Evolutionary conservation across 2,113 vertebrate species (phyloP), one percentile per base, ranked within the genome.

Genomic region (Gnathonemus longibarbis): DNA sequence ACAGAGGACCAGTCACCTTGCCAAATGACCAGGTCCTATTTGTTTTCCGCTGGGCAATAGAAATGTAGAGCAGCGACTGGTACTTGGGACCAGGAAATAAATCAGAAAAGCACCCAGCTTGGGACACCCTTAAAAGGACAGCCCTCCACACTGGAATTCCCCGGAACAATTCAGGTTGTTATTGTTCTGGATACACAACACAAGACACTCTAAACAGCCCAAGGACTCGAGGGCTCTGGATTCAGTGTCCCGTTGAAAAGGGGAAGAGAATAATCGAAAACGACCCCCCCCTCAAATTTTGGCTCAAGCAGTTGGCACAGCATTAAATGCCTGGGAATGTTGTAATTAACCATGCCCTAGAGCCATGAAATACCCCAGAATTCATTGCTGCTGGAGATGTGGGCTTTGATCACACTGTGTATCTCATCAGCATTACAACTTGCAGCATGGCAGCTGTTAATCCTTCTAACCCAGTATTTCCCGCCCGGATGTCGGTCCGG

Each of bases 41-140:
- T 62, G 70, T 53, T 70, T 90, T 74, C 56, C 49, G 0, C 35
- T 39, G 85, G 31, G 89, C 53, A 87, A 74, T 77, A 50, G 83
- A 31, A 35, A n/a, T 50, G 39, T 21, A 70, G 42, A 52, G 27
- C 31, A 1, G 58, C 24, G 31, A 58, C 31, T 86, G n/a, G 89
- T 45, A 83, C 49, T 27, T 24, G 13, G 11, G 27, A 27, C 21
- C 84, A 88, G 49, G 62, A 46, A n/a, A 90, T 90, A 90, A 90
- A 90, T 88, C 89, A 90, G 15, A 19, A 21, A 66, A 2, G 48
- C 17, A 24, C 27, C n/a, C 46, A 48, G 56, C 56, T 5, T 39
- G 2, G 39, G 11, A 53, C 85, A 24, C 5, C 89, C 89, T 74
- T 90, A 88, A 53, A 90, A 53, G 89, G 89, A 66, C 89, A 88